Conservation (phyloP, 2,888 invertebrate genomes). For the Hirtodrosophila trivittata region DNA sequence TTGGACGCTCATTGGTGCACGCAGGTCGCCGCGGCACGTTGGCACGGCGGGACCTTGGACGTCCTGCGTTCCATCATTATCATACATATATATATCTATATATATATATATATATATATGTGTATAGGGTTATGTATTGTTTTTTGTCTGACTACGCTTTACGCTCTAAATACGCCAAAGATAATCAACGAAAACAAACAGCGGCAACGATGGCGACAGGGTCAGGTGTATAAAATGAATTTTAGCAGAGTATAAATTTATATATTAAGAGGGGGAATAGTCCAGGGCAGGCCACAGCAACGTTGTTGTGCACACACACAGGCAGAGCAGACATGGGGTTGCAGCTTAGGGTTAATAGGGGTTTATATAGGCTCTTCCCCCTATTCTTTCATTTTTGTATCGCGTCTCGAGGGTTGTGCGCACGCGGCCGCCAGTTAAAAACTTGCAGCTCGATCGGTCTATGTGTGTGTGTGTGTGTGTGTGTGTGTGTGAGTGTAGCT, state of each 20-base stretch:
- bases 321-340: conserved; percentile 37
- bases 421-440: conserved; percentile 64
- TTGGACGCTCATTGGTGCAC: conserved; percentile 36
- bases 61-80: conserved; percentile 65
- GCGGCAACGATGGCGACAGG: conserved; percentile 66
- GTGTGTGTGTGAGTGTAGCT: conserved; percentile 26
- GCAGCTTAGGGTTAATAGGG: conserved; percentile 53
- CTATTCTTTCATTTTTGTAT: background rate
- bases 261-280: conserved; percentile 5
- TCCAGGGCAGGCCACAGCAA: background rate
- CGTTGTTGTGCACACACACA: conserved; percentile 1
- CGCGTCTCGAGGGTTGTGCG: conserved; percentile 39
- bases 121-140: too few relatives aligned
- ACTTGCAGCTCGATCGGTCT: conserved; percentile 18
- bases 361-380: conserved; percentile 32
- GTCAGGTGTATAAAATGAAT: conserved; percentile 73
- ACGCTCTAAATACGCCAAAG: conserved; percentile 83
- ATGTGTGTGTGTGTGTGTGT: conserved; percentile 4
- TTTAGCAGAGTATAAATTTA: conserved; percentile 35
- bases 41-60: conserved; percentile 25
- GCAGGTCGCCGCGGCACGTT: background rate
- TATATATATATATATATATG: too few relatives aligned
- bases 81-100: conserved; percentile 21
- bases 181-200: conserved; percentile 81
- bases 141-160: conserved; percentile 80